Evolutionary conservation across 2,888 invertebrate species (phyloP).

Genomic region (Pyrrhosoma nymphula): DNA sequence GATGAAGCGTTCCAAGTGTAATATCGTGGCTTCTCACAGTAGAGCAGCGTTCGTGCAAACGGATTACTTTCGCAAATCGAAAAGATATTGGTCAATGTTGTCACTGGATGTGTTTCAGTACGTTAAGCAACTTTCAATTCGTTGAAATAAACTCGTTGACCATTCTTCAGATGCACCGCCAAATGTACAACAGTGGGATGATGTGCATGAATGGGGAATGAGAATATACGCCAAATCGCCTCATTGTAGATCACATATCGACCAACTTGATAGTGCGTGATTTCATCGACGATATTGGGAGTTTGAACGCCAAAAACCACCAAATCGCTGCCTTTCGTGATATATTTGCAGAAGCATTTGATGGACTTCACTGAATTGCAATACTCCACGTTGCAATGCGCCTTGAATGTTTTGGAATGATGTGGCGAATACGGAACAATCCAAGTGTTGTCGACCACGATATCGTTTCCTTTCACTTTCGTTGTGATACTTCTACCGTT

Average conservation of each 20-base stretch:
- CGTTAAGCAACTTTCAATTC: conserved; percentile 68
- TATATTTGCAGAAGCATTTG: too few species aligned
- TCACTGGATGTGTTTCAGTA: conserved; percentile 54
- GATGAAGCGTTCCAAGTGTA: conserved; percentile 75
- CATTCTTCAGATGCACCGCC: too few species aligned
- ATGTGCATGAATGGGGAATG: conserved; percentile 73
- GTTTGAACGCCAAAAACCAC: too few species aligned
- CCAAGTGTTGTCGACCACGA: too few species aligned
- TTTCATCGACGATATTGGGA: too few species aligned
- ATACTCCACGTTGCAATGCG: too few species aligned
- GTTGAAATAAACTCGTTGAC: too few species aligned
- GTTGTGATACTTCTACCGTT: too few species aligned
- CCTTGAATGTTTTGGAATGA: neutral
- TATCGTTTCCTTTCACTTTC: conserved; percentile 77
- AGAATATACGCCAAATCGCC: conserved; percentile 72
- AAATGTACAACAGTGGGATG: conserved; percentile 72
- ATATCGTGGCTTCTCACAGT: conserved; percentile 75
- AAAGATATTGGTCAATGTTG: conserved; percentile 70
- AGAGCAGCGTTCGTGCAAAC: conserved; percentile 75
- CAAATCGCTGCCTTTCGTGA: too few species aligned
- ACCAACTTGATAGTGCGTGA: too few species aligned
- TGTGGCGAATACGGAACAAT: neutral
- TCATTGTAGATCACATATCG: conserved; percentile 71
- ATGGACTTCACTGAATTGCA: too few species aligned
- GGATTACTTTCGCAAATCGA: conserved; percentile 13